phyloP scores from a whole-genome alignment of 2,888 invertebrate genomes.

The Hirtodrosophila duncani region DNA sequence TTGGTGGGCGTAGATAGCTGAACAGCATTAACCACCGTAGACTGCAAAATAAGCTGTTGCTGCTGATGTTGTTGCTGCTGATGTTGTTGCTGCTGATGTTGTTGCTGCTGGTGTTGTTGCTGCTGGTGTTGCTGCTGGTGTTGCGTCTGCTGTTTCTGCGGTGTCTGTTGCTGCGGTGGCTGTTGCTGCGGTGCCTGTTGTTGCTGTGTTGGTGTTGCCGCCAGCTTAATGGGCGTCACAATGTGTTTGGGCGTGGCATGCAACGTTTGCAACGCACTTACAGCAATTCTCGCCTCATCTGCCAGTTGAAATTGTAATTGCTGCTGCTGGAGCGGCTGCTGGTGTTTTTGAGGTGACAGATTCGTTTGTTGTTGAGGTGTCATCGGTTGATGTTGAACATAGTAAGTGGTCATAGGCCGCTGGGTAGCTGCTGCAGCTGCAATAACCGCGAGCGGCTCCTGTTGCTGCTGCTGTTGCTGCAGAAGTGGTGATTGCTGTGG shows the following conservation, averaged over 20 bases:
- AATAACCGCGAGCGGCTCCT: slow-evolving; percentile 46
- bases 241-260: slow-evolving; percentile 48
- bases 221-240: slow-evolving; percentile 28
- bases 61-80: slow-evolving; percentile 18
- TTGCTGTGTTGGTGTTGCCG: slow-evolving; percentile 21
- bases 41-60: slow-evolving; percentile 4
- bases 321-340: slow-evolving; percentile 19
- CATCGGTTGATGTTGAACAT: slow-evolving; percentile 27
- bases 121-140: neutral
- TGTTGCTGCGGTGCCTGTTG: slow-evolving; percentile 17
- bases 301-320: slow-evolving; percentile 36
- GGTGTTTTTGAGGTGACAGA: slow-evolving; percentile 18
- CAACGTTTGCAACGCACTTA: slow-evolving; percentile 54
- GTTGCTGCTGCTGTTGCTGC: slow-evolving; percentile 32
- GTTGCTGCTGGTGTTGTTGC: slow-evolving; percentile 6
- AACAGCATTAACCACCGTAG: neutral
- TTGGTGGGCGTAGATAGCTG: slow-evolving; percentile 5
- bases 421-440: slow-evolving; percentile 47
- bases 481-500: slow-evolving; percentile 22
- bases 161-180: slow-evolving; percentile 20
- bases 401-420: slow-evolving; percentile 39
- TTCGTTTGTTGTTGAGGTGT: slow-evolving; percentile 19
- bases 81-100: slow-evolving; percentile 3
- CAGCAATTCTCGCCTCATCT: slow-evolving; percentile 57
- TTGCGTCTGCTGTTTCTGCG: slow-evolving; percentile 15